Evolutionary conservation across 2,113 vertebrate species (phyloP), one percentile per base, ranked within the genome.

Genomic region (Lepus europaeus): DNA sequence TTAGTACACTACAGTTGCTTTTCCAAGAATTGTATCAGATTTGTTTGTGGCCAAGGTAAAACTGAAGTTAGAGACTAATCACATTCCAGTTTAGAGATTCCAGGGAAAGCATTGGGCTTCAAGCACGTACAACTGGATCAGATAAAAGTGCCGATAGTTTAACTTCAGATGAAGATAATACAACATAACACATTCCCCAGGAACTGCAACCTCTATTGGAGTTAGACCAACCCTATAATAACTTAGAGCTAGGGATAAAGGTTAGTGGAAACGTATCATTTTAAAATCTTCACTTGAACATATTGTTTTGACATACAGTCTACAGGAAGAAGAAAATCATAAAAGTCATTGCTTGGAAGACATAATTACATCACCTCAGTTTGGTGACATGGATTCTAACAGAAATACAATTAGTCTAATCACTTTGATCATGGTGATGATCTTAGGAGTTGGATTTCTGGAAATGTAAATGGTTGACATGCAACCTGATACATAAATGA

Each of bases 301-400:
- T 76, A 86, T 23, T 94, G 36, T 77, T 91, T 91, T 80, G n/a
- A 92, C 53, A 81, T 69, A 63, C 2, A 84, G 31, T 63, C 59
- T 84, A 74, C 49, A 74, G 70, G 33, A 96, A 87, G 63, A 93
- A 92, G 63, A 6, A 85, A 88, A 88, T 33, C 36, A 80, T 79
- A 96, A 96, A 85, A 90, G 93, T 85, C 61, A 93, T 72, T 20
- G 39, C 91, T 77, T 94, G 86, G 31, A 97, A 97, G 78, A 45
- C 89, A 66, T 97, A 95, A 96, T 94, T 93, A 39, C 72, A 89
- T 97, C 87, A 92, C 96, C 91, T 96, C 90, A 45, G 90, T 96
- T 92, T 79, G 97, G 96, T 94, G 78, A 81, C 96, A 90, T 70
- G 74, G 61, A 97, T 90, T 94, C 95, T 53, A 23, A 91, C 77